Base-by-base conservation (phyloP, 2,797 vertebrate species). In the Acipenser oxyrinchus region DNA sequence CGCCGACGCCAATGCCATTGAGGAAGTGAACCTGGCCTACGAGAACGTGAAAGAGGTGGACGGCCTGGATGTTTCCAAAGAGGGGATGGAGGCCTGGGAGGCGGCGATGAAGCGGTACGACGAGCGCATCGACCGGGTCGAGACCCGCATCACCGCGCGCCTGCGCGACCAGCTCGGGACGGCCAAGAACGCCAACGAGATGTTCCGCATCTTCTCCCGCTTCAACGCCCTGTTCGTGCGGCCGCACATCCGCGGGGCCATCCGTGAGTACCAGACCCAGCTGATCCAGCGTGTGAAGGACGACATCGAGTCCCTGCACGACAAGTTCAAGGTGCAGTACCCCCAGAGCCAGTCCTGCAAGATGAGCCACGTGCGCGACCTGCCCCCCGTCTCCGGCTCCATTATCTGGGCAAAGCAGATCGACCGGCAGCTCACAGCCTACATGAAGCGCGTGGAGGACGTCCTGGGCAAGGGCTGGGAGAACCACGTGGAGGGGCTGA, bases 361-460 rank as follows among this genome's bases (percentile, higher is more conserved):
- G 83, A 99, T 99, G 97, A 99, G 97, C 76, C 97, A 99, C 0
- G 97, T 99, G 51, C 89, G 96, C 0, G 97, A 99, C 76, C 79
- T 99, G 74, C 97, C 97, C 0, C 97, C 97, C 0, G 94, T 99
- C 63, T 98, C 97, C 0, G 96, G 97, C 48, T 99, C 97, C 64
- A 99, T 99, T 70, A 99, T 99, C 81, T 99, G 97, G 97, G 97
- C 97, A 11, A 99, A 99, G 74, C 97, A 99, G 86, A 99, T 99
- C 1, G 97, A 99, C 74, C 87, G 96, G 6, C 97, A 99, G 82
- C 90, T 99, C 67, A 99, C 96, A 0, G 97, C 97, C 3, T 99
- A 99, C 73, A 99, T 99, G 97, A 99, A 99, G 78, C 92, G 97
- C 0, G 97, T 99, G 69, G 97, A 99, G 70, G 97, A 99, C 8